phyloP scores from a whole-genome alignment of 2,797 vertebrate genomes.

The Aeoliscus strigatus region DNA sequence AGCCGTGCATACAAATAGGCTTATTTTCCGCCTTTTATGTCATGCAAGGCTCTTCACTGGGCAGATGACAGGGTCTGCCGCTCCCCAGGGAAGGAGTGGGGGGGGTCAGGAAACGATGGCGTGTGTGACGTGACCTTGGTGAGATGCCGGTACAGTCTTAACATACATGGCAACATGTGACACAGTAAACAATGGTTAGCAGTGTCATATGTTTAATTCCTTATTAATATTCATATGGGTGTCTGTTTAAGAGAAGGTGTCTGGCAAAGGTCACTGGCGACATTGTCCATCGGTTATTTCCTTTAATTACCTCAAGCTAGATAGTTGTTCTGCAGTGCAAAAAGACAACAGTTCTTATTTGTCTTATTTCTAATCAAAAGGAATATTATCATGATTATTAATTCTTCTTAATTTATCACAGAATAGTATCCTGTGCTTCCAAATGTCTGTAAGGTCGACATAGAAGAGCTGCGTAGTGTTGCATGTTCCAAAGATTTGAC shows the following conservation, averaged over 20 bases:
- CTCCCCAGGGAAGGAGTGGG: no score
- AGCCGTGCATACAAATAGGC: constrained; percentile 49
- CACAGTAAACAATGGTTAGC: constrained; percentile 4
- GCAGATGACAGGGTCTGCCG: constrained; percentile 1
- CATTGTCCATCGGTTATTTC: constrained; percentile 2
- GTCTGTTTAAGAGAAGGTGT: neutral
- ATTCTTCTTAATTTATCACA: no score
- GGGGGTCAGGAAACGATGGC: no score
- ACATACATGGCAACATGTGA: constrained; percentile 7
- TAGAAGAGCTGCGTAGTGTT: no score
- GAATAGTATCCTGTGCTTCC: no score
- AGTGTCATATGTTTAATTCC: neutral
- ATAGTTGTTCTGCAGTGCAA: no score
- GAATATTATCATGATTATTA: no score
- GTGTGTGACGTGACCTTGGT: constrained; percentile 28
- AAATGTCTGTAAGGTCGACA: no score
- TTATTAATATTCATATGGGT: constrained; percentile 29
- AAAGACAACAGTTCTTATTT: no score
- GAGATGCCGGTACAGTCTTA: neutral
- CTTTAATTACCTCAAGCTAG: constrained; percentile 6
- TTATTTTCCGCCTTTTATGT: constrained; percentile 50
- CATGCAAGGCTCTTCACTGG: neutral
- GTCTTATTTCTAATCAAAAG: no score
- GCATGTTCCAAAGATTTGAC: no score
- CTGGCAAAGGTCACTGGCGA: constrained; percentile 6